Evolutionary conservation across 2,797 vertebrate genomes (phyloP).

Genomic region (Pseudomugil gertrudae): DNA sequence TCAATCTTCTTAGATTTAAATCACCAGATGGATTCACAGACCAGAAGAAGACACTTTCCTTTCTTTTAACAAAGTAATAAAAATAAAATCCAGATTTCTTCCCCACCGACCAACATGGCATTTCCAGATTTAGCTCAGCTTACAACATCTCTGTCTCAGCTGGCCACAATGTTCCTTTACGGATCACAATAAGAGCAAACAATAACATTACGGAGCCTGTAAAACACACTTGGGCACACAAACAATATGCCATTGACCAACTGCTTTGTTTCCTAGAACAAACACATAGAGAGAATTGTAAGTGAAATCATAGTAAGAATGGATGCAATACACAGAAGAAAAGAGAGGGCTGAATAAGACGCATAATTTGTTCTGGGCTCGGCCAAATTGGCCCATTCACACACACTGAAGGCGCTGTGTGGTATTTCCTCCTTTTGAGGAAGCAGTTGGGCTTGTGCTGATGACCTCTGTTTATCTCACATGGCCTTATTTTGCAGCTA

Average conservation of each 20-base stretch:
- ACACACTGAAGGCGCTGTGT: constrained; percentile 40
- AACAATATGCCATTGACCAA: constrained; percentile 73
- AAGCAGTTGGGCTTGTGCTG: constrained; percentile 51
- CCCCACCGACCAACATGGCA: constrained; percentile 43
- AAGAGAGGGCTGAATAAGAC: constrained; percentile 46
- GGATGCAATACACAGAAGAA: constrained; percentile 58
- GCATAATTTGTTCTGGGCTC: constrained; percentile 55
- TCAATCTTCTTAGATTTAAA: constrained; percentile 37
- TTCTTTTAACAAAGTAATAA: constrained; percentile 68
- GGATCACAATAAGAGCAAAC: constrained; percentile 73
- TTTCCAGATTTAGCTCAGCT: constrained; percentile 72
- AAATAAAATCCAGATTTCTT: constrained; percentile 70
- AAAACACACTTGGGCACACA: constrained; percentile 52
- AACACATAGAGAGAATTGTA: constrained; percentile 62
- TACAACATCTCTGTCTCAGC: constrained; percentile 67
- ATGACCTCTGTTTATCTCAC: constrained; percentile 60
- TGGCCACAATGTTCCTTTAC: constrained; percentile 60
- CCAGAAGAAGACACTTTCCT: constrained; percentile 28
- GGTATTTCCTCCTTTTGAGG: constrained; percentile 59
- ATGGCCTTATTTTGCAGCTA: constrained; percentile 38
- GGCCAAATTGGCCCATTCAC: constrained; percentile 62
- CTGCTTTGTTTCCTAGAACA: constrained; percentile 75
- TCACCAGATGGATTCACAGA: constrained; percentile 31
- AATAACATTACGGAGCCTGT: constrained; percentile 68
- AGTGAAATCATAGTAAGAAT: constrained; percentile 70